A percentile compares a stretch with the other conserved stretches of the same genome.
phyloP scores from a whole-genome alignment of 2,888 invertebrate genomes.

The Alsophila aescularia region DNA sequence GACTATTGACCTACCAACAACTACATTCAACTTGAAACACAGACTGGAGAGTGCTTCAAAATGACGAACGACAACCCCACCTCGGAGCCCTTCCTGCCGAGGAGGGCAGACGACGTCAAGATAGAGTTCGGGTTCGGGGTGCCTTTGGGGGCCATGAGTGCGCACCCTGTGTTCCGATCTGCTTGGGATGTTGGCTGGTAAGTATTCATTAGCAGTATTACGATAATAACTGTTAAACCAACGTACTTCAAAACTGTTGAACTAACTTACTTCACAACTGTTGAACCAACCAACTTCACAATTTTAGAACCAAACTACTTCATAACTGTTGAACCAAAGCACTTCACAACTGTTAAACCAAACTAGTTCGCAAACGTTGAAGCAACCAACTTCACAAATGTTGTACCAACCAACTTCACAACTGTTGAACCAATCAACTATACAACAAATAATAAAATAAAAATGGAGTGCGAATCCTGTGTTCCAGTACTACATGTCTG shows the following conservation, averaged over 20 bases:
- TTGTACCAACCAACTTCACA: not conserved
- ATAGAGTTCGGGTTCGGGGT: slow-evolving; percentile 81
- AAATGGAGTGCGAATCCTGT: too few relatives aligned
- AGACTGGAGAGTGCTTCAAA: slow-evolving; percentile 11
- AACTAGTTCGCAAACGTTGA: too few relatives aligned
- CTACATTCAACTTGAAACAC: too few relatives aligned
- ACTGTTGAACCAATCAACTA: not conserved
- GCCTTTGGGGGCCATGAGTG: slow-evolving; percentile 80
- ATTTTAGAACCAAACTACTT: too few relatives aligned
- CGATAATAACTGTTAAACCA: too few relatives aligned
- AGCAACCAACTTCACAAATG: not conserved
- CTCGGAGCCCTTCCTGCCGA: slow-evolving; percentile 52
- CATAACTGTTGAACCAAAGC: too few relatives aligned
- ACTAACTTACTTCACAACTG: not conserved
- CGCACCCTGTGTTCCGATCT: slow-evolving; percentile 81
- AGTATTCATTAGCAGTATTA: slow-evolving; percentile 33
- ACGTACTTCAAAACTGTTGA: not conserved
- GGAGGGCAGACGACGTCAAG: slow-evolving; percentile 80
- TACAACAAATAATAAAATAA: too few relatives aligned
- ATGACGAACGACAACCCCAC: slow-evolving; percentile 68
- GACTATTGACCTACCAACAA: not conserved
- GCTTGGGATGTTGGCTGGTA: slow-evolving; percentile 83
- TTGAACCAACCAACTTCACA: not conserved
- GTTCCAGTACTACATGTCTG: too few relatives aligned
- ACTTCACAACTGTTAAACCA: too few relatives aligned